Evolutionary conservation across 2,113 vertebrate genomes (phyloP).

Genomic region (Manacus vitellinus): DNA sequence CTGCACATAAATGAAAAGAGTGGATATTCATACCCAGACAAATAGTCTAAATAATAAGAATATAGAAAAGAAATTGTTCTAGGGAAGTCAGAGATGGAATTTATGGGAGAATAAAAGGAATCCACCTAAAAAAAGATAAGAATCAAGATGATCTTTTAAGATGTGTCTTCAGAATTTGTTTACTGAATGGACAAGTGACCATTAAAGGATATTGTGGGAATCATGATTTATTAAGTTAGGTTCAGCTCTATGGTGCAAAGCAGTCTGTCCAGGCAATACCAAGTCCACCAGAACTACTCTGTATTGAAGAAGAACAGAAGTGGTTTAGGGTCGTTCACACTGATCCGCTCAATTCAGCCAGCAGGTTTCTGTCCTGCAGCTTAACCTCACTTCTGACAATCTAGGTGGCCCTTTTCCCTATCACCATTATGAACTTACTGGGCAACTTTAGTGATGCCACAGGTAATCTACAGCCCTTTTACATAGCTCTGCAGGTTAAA

Average conservation of each 20-base stretch:
- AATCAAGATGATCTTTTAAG: neutral
- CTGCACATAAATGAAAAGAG: neutral
- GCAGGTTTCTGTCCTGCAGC: neutral
- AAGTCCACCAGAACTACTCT: neutral
- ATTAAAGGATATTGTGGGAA: neutral
- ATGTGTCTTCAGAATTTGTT: neutral
- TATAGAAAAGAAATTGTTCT: neutral
- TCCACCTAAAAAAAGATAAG: neutral
- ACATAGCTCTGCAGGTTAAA: neutral
- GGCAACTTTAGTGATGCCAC: neutral
- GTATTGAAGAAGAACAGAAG: neutral
- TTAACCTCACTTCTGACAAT: neutral
- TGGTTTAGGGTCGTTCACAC: neutral
- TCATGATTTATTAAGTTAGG: neutral
- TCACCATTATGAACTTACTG: fast-evolving
- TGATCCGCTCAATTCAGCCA: neutral
- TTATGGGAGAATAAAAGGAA: neutral
- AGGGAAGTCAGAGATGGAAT: neutral
- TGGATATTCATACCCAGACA: neutral
- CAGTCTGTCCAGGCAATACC: neutral
- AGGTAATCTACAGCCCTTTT: neutral
- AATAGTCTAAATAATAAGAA: neutral
- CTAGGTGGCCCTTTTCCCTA: neutral
- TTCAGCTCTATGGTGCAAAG: neutral
- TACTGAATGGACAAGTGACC: neutral